Base-by-base conservation (phyloP, 2,888 invertebrate genomes). In the Bellardia pandia region DNA sequence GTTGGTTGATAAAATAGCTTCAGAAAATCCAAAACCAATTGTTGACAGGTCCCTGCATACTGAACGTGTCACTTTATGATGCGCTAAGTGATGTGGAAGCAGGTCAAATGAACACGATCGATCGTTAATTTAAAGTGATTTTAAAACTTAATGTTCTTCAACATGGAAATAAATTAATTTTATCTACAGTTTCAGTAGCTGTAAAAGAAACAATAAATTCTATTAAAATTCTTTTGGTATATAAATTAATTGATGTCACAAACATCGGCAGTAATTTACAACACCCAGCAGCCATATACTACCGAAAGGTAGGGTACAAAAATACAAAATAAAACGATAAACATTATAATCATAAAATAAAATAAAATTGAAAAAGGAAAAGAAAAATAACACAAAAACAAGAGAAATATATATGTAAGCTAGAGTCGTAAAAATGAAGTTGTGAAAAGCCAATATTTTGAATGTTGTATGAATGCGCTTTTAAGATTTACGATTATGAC, bases 401-500 rank as follows among this genome's bases (percentile, higher is more conserved):
- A 16, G 30, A 42, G 45, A 77, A 45, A 51, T n/a, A n/a, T 79
- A 53, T 71, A 5, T 64, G 62, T 72, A 71, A 79, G 71, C 78
- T 79, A 79, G 62, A 56, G 76, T 60, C 62, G 60, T 53, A 64
- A 53, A 82, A 88, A 89, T 89, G 75, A 86, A 89, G 88, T 89
- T 89, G 89, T 89, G 88, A 86, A 88, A 80, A 85, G 68, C 77
- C 85, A 88, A 89, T 82, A 81, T 87, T 87, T 85, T 86, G 76
- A 88, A 88, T 86, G 82, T 81, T 88, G 83, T 80, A 66, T 85
- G 85, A 80, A 87, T 88, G 88, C 91, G 91, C 91, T 90, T 90
- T 91, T 90, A 92, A 92, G 92, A 92, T 92, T 92, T 92, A 92
- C 92, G 92, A 92, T 92, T 92, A 92, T 92, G 91, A 91, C 90